Evolutionary conservation across 2,113 vertebrate genomes (phyloP), one percentile per base, ranked within the genome.

Genomic region (Tychaedon coryphoeus): DNA sequence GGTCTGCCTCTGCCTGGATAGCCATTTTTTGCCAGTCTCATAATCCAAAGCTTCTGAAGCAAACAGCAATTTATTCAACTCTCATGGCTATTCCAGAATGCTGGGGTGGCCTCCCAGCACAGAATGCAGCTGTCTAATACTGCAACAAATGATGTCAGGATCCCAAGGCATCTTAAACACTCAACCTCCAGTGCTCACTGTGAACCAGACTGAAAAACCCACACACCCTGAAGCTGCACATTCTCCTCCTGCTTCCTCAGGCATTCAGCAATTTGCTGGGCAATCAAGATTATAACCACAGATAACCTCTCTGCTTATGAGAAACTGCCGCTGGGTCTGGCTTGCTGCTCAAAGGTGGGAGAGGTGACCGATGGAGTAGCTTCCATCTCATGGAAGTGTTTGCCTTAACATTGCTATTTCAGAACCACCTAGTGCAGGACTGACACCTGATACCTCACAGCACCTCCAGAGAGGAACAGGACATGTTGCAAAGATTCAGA

Each of bases 251-350:
- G 85, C 66, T 86, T 92, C 93, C 67, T 88, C 1, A 3, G 75
- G 75, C 71, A 76, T 70, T 86, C 92, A 80, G 62, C 67, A 90
- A 72, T 90, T 90, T 86, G 74, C 88, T 88, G 92, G 93, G 78
- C 64, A 86, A 82, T 90, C 90, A 71, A 76, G 82, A 90, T 17
- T 65, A 29, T 76, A 92, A 66, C 82, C 78, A 94, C 50, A 69
- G 78, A 94, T 80, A 83, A 93, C 85, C 67, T 76, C 72, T 75
- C 75, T 69, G 25, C 58, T 82, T 53, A 82, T 23, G 29, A 92
- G 67, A 82, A 69, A 26, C 85, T 57, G 58, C 70, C 15, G 10
- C 73, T 85, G 77, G 24, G 57, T 78, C 40, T 64, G 6, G 2
- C 23, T 28, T 36, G 51, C 66, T 51, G 50, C 62, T 48, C n/a